Base-by-base conservation (phyloP, 1,140 invertebrate genomes). In the Mactra quadrangularis region DNA sequence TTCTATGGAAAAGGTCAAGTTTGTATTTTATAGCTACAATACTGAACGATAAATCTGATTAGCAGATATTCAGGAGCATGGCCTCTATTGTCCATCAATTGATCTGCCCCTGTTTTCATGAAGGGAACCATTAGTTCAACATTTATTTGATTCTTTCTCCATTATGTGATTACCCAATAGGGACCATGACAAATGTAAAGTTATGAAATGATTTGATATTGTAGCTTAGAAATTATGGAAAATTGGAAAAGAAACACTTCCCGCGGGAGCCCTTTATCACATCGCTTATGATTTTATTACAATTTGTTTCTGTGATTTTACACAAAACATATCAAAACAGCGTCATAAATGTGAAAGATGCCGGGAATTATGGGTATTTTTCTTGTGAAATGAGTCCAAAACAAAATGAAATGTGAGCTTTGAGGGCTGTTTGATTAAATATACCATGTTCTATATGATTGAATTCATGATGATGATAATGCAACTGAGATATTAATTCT, bases 151-250 rank as follows among this genome's bases (percentile, higher is more conserved):
- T 59, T 55, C 50, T 47, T 75, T 45, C 57, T 19, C 38, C 53
- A 45, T 53, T 70, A 70, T 59, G n/a, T 33, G 64, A 81, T 81
- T 66, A 55, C 45, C 77, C 55, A n/a, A 11, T 15, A 64, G 77
- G 66, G 45, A 25, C n/a, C 19, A 19, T 59, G 38, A 59, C 77
- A 81, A 81, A 81, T 71, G 66, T 70, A 59, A 71, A 71, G 77
- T 81, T 70, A 81, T 81, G 77, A 81, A 70, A 81, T 81, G 66
- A 81, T 81, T 66, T 78, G 77, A 71, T 81, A 81, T 59, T 57
- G 53, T 60, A 60, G 45, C 77, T 59, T n/a, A 71, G n/a, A 81
- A 70, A 68, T 68, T 81, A 81, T 81, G 62, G 68, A 41, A 81
- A 81, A 81, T 81, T 71, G 68, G 77, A 71, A 71, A 70, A 45